A percentile compares a stretch with the other conserved stretches of the same genome.
phyloP scores from a whole-genome alignment of 2,113 vertebrate species.

The Podiceps cristatus region DNA sequence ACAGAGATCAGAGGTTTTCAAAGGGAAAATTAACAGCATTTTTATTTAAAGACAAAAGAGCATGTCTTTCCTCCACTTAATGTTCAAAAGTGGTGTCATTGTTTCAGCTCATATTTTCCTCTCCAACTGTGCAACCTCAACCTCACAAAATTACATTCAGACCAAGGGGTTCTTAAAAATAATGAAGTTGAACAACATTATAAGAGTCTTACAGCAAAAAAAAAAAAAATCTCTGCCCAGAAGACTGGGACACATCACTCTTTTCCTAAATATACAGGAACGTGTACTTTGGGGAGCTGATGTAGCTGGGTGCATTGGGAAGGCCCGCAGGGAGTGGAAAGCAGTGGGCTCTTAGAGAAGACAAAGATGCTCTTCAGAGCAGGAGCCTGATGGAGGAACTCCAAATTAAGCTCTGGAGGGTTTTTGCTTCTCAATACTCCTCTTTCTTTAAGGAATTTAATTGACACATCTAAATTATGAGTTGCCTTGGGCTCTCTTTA shows the following conservation, averaged over 20 bases:
- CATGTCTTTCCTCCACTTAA: neutral
- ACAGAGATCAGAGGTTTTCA: neutral
- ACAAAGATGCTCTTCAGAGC: neutral
- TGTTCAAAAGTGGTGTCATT: neutral
- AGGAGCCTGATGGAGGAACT: neutral
- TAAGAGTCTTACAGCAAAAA: neutral
- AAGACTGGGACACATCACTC: neutral
- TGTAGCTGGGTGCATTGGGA: neutral
- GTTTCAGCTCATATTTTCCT: neutral
- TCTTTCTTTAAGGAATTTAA: neutral
- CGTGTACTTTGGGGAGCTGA: neutral
- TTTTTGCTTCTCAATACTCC: neutral
- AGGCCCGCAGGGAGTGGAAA: neutral
- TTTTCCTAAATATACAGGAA: neutral
- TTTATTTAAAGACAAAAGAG: neutral
- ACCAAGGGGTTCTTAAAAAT: neutral
- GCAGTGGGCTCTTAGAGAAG: neutral
- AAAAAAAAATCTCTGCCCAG: neutral
- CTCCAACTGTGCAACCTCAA: neutral
- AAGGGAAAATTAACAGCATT: neutral
- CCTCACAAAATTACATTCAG: neutral
- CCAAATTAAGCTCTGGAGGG: neutral
- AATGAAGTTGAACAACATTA: neutral
- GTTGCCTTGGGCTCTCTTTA: neutral
- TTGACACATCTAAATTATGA: neutral